These are phyloP conservation scores for Lutjanus campechanus DNA, from an alignment of 2,797 vertebrate genomes.

Conservation along the genomic window DNA sequence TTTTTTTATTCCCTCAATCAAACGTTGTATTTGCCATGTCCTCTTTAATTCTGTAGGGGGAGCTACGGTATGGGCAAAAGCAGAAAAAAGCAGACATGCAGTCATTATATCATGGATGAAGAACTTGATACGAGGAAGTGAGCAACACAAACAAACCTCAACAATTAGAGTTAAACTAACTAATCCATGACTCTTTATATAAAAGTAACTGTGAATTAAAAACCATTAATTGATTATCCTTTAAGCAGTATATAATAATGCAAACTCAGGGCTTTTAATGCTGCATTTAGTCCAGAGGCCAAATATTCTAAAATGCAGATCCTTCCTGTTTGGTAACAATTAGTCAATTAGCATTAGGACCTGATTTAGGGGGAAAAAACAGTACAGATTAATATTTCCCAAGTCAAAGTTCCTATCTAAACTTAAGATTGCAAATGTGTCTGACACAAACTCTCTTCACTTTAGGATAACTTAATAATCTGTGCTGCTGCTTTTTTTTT, in stretches of 20 bases:
- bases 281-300: too few species aligned
- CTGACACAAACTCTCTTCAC: too few species aligned
- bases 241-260: neutral
- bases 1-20: neutral
- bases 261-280: neutral
- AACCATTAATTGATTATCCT: neutral
- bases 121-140: neutral
- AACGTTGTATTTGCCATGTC: neutral
- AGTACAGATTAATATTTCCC: too few species aligned
- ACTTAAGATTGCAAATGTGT: too few species aligned
- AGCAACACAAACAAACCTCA: neutral
- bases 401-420: too few species aligned
- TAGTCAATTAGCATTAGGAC: too few species aligned
- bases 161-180: neutral
- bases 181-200: neutral
- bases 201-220: too few species aligned
- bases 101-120: neutral
- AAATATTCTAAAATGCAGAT: too few species aligned
- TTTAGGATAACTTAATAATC: too few species aligned
- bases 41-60: constrained; percentile 22
- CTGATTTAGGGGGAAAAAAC: too few species aligned
- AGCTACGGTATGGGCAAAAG: neutral
- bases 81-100: neutral
- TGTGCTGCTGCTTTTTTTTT: too few species aligned
- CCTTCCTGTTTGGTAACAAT: too few species aligned